A percentile compares a stretch with the other conserved stretches of the same genome.
phyloP scores from a whole-genome alignment of 37 sponge, comb jelly and placozoan species.

The Hormiphora californensis region DNA sequence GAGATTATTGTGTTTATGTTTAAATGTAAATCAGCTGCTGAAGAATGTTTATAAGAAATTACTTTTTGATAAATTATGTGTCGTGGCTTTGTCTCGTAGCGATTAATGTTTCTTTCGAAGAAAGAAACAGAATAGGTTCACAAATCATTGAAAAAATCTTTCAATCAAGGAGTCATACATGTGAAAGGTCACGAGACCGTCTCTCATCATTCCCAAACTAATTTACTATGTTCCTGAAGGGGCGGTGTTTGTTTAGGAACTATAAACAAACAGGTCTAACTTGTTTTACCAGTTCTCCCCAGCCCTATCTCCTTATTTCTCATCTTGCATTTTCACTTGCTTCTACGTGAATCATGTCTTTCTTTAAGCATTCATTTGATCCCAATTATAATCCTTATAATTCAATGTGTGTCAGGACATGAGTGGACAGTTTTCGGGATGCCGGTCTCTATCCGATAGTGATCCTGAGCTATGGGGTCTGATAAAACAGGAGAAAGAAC shows the following conservation, averaged over 20 bases:
- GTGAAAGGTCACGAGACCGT: not conserved
- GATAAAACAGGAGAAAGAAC: conserved; percentile 78
- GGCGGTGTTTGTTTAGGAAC: too few species aligned
- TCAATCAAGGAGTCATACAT: not conserved
- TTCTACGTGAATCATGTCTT: too few species aligned
- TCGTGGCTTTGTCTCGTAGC: too few species aligned
- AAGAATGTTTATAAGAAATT: too few species aligned
- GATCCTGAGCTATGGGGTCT: conserved; percentile 78
- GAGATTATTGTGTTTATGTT: too few species aligned
- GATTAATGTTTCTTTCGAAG: not conserved
- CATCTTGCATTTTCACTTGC: not conserved
- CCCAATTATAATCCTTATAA: too few species aligned
- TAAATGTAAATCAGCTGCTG: too few species aligned
- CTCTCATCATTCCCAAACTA: not conserved
- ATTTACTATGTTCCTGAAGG: not conserved
- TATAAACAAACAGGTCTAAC: not conserved
- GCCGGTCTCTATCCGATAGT: conserved; percentile 61
- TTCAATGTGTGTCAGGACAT: not conserved
- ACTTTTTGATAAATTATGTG: too few species aligned
- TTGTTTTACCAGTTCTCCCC: conserved; percentile 1
- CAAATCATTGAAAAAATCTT: not conserved
- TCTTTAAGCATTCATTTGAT: too few species aligned
- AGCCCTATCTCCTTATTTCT: not conserved
- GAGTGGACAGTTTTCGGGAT: conserved; percentile 63
- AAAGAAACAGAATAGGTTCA: not conserved